Conservation (phyloP, 92 coral and sea anemone species). For the Phenganax marumi region DNA sequence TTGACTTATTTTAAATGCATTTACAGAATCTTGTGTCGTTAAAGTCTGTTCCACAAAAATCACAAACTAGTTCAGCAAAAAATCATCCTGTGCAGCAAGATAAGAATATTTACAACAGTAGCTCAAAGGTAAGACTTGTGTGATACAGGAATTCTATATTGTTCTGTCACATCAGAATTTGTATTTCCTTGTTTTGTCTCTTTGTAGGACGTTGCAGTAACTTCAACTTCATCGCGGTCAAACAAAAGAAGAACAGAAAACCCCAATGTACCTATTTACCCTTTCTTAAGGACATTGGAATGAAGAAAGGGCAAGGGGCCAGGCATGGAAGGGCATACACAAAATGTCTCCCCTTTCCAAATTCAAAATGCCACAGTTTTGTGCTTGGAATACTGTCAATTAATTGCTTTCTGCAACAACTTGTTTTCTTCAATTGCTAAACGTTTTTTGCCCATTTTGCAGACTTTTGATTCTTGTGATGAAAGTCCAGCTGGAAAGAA, state of each 20-base stretch:
- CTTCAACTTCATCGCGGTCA: not conserved
- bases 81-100: conserved; percentile 30
- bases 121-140: conserved; percentile 9
- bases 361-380: too few relatives aligned
- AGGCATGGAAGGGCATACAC: too few relatives aligned
- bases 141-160: too few relatives aligned
- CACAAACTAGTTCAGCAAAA: conserved; percentile 24
- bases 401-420: too few relatives aligned
- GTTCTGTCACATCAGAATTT: too few relatives aligned
- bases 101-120: not conserved
- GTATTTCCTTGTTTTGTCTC: not conserved
- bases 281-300: not conserved
- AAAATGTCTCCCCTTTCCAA: too few relatives aligned
- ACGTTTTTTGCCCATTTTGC: not conserved
- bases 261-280: not conserved
- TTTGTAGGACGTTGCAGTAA: not conserved
- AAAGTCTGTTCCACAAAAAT: conserved; percentile 44
- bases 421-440: too few relatives aligned
- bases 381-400: too few relatives aligned
- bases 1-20: too few relatives aligned
- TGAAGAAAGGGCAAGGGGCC: too few relatives aligned
- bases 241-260: conserved; percentile 14
- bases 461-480: not conserved
- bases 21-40: conserved; percentile 55
- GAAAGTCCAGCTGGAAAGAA: conserved; percentile 61